phyloP scores from a whole-genome alignment of 2,797 vertebrate species.

The Halcyon badia region DNA sequence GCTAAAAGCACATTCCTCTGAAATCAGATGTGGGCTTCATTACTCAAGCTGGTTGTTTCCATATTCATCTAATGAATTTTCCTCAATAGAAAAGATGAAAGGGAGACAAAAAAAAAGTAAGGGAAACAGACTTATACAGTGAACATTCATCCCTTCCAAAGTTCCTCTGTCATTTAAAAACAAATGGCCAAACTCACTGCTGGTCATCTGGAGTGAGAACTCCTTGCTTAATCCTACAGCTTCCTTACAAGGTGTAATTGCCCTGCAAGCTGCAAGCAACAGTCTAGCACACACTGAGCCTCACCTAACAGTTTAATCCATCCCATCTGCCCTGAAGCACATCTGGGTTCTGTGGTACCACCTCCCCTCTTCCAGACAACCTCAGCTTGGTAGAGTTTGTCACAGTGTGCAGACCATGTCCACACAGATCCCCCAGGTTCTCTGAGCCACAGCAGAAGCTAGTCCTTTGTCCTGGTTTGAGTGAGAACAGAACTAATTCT shows the following conservation, averaged over 20 bases:
- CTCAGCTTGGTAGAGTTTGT: not conserved
- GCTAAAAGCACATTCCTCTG: slow-evolving; percentile 69
- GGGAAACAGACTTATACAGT: not conserved
- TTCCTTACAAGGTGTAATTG: not conserved
- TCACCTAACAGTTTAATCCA: not conserved
- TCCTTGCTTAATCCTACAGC: not conserved
- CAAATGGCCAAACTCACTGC: not conserved
- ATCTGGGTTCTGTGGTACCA: not conserved
- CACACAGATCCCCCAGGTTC: not conserved
- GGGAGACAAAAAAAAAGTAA: not conserved
- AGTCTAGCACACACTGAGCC: not conserved
- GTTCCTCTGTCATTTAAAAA: not conserved
- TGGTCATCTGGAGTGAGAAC: not conserved
- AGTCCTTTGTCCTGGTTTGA: too few species aligned
- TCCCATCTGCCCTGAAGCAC: not conserved
- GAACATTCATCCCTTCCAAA: not conserved
- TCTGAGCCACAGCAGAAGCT: not conserved
- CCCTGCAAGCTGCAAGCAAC: not conserved
- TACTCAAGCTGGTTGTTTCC: slow-evolving; percentile 41
- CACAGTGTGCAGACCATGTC: accelerated
- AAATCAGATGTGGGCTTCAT: slow-evolving; percentile 53
- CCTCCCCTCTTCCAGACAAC: not conserved
- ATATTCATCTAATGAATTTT: slow-evolving; percentile 45
- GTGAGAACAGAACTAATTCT: too few species aligned
- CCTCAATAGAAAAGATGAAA: not conserved